Conservation (phyloP, 2,888 invertebrate species). For the Pachydiplax longipennis region DNA sequence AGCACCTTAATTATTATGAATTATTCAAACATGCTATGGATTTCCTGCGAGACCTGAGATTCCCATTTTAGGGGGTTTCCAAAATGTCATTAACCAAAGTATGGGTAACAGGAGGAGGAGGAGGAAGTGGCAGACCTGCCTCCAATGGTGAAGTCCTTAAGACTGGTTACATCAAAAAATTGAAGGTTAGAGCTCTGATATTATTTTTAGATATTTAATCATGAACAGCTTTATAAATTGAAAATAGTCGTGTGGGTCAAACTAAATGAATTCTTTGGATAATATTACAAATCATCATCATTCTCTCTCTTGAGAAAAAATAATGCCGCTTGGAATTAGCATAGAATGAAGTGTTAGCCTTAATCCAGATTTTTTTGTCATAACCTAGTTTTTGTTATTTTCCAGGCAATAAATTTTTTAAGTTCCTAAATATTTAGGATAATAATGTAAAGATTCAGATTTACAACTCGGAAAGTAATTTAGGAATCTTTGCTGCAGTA, state of each 20-base stretch:
- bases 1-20: not conserved
- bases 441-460: too few species aligned
- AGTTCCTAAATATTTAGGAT: too few species aligned
- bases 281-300: not conserved
- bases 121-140: constrained; percentile 52
- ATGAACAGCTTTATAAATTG: not conserved
- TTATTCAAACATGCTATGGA: not conserved
- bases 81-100: constrained; percentile 35
- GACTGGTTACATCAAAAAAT: constrained; percentile 79
- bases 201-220: not conserved
- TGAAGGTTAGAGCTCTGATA: constrained; percentile 63
- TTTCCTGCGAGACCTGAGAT: not conserved
- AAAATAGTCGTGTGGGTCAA: not conserved
- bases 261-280: not conserved
- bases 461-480: too few species aligned
- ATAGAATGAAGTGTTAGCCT: too few species aligned
- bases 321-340: too few species aligned
- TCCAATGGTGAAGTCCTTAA: constrained; percentile 67
- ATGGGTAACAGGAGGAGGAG: constrained; percentile 47
- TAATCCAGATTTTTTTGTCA: too few species aligned
- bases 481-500: too few species aligned
- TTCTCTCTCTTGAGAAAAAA: not conserved
- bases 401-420: too few species aligned
- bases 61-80: not conserved
- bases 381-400: too few species aligned